Conservation (phyloP, 2,797 vertebrate species). For the Balearica regulorum region DNA sequence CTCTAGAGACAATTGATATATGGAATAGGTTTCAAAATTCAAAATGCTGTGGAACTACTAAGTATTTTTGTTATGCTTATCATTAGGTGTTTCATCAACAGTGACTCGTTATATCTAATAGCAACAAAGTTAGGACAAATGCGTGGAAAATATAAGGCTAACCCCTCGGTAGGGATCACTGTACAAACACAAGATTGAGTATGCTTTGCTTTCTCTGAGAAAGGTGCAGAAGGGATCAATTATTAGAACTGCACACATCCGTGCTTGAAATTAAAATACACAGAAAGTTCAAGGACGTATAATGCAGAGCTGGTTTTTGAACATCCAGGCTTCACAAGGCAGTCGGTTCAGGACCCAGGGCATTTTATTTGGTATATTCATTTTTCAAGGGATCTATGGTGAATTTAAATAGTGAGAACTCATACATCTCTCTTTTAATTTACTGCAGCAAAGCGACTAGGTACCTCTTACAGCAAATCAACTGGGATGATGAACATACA, state of each 20-base stretch:
- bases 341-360: background rate
- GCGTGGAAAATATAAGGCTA: background rate
- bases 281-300: background rate
- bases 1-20: background rate
- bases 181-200: background rate
- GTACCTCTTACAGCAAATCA: background rate
- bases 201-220: background rate
- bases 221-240: background rate
- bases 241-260: background rate
- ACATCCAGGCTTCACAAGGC: background rate
- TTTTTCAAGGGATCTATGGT: background rate
- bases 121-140: background rate
- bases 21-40: background rate
- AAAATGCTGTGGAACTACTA: background rate
- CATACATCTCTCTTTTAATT: background rate
- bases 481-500: background rate
- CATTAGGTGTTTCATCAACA: background rate
- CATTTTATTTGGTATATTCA: constrained; percentile 32
- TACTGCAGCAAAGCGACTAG: background rate
- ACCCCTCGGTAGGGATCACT: background rate
- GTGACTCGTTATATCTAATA: background rate
- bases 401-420: constrained; percentile 28
- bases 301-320: background rate
- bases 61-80: background rate
- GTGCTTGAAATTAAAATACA: constrained; percentile 15